Evolutionary conservation across 2,113 vertebrate genomes (phyloP), one percentile per base, ranked within the genome.

Genomic region (Antigone vipio): DNA sequence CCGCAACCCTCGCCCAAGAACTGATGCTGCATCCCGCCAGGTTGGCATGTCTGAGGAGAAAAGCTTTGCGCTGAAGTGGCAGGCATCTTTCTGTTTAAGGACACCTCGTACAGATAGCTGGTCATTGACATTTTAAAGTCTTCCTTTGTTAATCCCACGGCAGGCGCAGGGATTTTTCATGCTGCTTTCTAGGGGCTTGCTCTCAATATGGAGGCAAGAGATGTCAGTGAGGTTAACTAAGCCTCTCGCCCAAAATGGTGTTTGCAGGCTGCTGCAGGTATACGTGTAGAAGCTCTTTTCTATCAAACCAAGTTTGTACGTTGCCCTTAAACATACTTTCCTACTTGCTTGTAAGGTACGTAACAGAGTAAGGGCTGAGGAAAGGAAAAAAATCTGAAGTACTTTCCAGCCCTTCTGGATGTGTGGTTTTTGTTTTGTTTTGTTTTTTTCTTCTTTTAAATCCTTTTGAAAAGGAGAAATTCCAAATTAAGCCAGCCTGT

Each of bases 401-500:
- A 47, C 38, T 82, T 89, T 47, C 4, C 24, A 76, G 29, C 9
- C 1, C 2, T 79, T 92, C 22, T 76, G 53, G 14, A 23, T 85
- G 9, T 19, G 7, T 35, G 34, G 34, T 64, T 44, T 32, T 42
- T 42, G 40, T 4, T 4, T 15, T 24, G 9, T 6, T 27, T 50
- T 59, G 13, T 5, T 69, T 35, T 15, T 47, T 9, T 35, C 30
- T 50, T 24, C 22, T 15, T 49, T 40, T 8, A 8, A 34, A 44
- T 50, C 11, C 10, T 30, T 95, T 58, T 35, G 45, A 63, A 75
- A 67, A 84, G 66, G 66, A 94, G 93, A 97, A 89, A 71, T 96
- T 96, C 95, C 95, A 74, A 38, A 68, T 62, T 22, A 62, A 91
- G 60, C 97, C 97, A 96, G 97, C 91, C 95, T 15, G 92, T 88